Conservation (phyloP, 2,797 vertebrate species). For the Phalanger gymnotis region DNA sequence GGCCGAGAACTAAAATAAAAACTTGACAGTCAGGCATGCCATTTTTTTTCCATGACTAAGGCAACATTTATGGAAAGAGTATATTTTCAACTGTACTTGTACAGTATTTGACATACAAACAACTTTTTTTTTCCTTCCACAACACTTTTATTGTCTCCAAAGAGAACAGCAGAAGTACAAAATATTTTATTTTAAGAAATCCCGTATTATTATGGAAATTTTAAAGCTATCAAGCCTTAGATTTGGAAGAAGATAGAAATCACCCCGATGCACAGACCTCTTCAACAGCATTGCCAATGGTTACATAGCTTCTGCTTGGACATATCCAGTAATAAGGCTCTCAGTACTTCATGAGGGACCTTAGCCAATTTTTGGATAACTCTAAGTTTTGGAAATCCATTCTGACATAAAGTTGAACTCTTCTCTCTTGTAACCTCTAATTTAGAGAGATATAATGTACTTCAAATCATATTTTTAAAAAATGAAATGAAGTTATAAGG, state of each 20-base stretch:
- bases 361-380: background rate
- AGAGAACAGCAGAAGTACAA: background rate
- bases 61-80: background rate
- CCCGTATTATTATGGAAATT: conserved; percentile 5
- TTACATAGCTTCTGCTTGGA: background rate
- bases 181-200: background rate
- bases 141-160: background rate
- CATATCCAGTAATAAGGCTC: background rate
- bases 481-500: conserved; percentile 50
- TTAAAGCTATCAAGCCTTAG: background rate
- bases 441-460: conserved; percentile 28
- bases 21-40: background rate
- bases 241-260: background rate
- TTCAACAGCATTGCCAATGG: background rate
- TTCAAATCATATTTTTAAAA: conserved; percentile 29
- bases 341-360: background rate
- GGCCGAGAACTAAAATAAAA: background rate
- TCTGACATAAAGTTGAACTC: background rate
- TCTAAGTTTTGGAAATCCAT: background rate
- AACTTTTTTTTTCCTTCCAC: background rate
- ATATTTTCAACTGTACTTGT: background rate
- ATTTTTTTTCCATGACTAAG: background rate
- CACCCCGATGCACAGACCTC: background rate
- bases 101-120: background rate
- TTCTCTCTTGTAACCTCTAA: background rate